A percentile compares a stretch with the other conserved stretches of the same genome.
Conservation (phyloP, 2,888 invertebrate species). For the Phyllotreta cruciferae region DNA sequence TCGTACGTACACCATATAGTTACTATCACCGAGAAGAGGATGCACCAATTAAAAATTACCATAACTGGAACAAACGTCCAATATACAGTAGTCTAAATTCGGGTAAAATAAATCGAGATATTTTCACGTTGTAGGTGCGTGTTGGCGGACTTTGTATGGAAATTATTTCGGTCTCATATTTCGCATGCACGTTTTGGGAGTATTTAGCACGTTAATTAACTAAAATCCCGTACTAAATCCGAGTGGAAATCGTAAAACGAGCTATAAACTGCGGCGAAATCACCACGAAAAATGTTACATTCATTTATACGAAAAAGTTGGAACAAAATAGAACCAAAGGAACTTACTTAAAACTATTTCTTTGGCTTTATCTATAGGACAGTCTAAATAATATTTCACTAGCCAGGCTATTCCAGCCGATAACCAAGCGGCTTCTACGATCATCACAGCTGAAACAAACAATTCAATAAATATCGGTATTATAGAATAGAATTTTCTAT, state of each 20-base stretch:
- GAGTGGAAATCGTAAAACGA: no score
- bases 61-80: conserved; percentile 55
- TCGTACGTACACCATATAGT: conserved; percentile 89
- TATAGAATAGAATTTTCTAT: background rate
- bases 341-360: conserved; percentile 76
- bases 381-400: conserved; percentile 70
- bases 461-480: background rate
- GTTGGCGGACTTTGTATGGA: background rate
- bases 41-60: conserved; percentile 79
- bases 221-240: no score
- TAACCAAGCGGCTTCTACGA: conserved; percentile 78
- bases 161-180: no score
- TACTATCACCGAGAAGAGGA: conserved; percentile 74
- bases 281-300: conserved; percentile 1
- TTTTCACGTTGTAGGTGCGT: no score
- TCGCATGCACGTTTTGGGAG: no score
- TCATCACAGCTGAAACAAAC: conserved; percentile 70
- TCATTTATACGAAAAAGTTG: background rate
- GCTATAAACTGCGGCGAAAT: background rate
- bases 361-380: conserved; percentile 73
- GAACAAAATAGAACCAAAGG: background rate
- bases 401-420: conserved; percentile 78
- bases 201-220: no score
- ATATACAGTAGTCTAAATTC: background rate
- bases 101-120: no score